Conservation (phyloP, 1,140 invertebrate species). For the Nephila pilipes region DNA sequence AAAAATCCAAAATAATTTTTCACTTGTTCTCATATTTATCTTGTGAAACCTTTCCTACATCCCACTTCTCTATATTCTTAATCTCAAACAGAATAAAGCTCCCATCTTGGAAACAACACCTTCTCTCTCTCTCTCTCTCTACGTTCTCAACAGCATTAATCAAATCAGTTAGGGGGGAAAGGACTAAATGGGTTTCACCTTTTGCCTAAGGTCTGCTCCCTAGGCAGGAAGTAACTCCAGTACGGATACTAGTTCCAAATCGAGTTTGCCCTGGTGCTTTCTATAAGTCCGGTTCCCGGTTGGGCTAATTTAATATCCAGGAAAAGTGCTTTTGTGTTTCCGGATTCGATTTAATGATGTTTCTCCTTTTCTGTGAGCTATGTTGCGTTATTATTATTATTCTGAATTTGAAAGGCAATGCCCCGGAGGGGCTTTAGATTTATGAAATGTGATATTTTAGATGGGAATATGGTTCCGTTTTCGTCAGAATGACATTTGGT, state of each 20-base stretch:
- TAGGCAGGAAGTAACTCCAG: not conserved
- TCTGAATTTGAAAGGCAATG: not conserved
- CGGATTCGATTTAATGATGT: slow-evolving; percentile 22
- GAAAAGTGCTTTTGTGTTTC: not conserved
- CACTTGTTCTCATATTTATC: too few relatives aligned
- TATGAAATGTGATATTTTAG: not conserved
- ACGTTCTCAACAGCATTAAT: not conserved
- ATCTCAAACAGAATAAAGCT: not conserved
- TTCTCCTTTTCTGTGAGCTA: not conserved
- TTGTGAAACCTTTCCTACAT: too few relatives aligned
- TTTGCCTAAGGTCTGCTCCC: not conserved
- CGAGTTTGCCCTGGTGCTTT: not conserved
- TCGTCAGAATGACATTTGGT: not conserved
- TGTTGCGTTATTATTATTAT: not conserved
- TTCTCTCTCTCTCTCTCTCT: not conserved
- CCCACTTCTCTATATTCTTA: too few relatives aligned
- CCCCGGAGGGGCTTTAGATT: not conserved
- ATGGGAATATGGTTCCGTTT: too few relatives aligned
- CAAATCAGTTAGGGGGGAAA: not conserved
- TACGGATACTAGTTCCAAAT: not conserved
- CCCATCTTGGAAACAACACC: not conserved
- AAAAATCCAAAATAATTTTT: too few relatives aligned
- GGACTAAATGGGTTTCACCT: slow-evolving; percentile 37
- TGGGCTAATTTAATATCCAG: slow-evolving; percentile 20
- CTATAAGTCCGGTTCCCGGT: not conserved